These are phyloP conservation scores for Sebastes alutus DNA, from an alignment of 2,797 vertebrate species.

Conservation along the genomic window DNA sequence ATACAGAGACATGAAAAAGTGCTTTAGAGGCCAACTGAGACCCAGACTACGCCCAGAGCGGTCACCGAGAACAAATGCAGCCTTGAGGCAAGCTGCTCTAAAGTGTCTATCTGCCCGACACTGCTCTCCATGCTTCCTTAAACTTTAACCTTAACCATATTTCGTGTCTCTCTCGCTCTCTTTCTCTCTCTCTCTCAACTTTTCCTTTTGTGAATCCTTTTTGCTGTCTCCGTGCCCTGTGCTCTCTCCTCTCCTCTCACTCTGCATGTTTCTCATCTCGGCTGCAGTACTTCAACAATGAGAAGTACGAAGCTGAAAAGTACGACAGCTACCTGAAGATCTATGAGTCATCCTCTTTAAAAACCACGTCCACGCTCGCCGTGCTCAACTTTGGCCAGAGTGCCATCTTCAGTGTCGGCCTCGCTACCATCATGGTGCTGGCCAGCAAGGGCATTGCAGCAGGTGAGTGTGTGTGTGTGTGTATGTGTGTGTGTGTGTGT, in stretches of 20 bases:
- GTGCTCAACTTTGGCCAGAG: slow-evolving; percentile 97
- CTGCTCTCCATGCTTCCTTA: slow-evolving; percentile 57
- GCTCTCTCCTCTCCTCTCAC: slow-evolving; percentile 4
- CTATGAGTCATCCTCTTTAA: slow-evolving; percentile 93
- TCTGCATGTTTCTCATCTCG: slow-evolving; percentile 29
- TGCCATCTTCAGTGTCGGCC: slow-evolving; percentile 92
- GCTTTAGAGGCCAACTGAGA: slow-evolving; percentile 58
- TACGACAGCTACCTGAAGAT: slow-evolving; percentile 92
- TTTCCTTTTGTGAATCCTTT: slow-evolving; percentile 40
- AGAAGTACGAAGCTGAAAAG: slow-evolving; percentile 93
- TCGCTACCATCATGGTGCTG: slow-evolving; percentile 94
- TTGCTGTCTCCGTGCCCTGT: slow-evolving; percentile 19
- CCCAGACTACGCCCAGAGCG: slow-evolving; percentile 50
- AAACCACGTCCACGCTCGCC: slow-evolving; percentile 95
- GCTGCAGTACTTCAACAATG: slow-evolving; percentile 97
- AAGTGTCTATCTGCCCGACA: slow-evolving; percentile 58
- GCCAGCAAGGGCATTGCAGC: slow-evolving; percentile 93
- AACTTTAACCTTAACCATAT: slow-evolving; percentile 61
- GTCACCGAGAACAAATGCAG: slow-evolving; percentile 69
- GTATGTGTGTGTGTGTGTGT: background rate
- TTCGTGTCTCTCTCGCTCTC: slow-evolving; percentile 38
- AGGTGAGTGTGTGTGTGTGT: slow-evolving; percentile 80
- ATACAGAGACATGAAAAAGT: slow-evolving; percentile 59
- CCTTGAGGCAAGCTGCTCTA: slow-evolving; percentile 55
- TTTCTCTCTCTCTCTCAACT: slow-evolving; percentile 26